Evolutionary conservation across 1,140 invertebrate genomes (phyloP).

Genomic region (Archivesica marissinica): DNA sequence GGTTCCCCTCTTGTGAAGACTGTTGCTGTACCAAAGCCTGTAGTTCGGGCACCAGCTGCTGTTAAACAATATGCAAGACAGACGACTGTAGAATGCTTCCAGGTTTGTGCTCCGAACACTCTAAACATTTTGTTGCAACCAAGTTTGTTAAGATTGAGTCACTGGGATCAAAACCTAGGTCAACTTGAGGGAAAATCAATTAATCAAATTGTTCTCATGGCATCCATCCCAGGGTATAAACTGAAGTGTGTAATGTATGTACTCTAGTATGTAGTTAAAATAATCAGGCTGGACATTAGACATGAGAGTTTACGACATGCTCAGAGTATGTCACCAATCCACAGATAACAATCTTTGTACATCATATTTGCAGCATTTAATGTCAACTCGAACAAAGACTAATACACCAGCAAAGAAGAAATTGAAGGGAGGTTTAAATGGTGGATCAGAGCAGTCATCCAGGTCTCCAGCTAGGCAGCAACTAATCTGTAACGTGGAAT

Average conservation of each 20-base stretch:
- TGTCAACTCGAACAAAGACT: neutral
- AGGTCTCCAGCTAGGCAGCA: slow-evolving; percentile 44
- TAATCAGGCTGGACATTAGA: too few relatives aligned
- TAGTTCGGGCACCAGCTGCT: slow-evolving; percentile 2
- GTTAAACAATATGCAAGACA: slow-evolving; percentile 61
- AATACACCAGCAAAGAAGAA: slow-evolving; percentile 6
- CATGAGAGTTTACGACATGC: neutral
- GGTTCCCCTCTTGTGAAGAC: slow-evolving; percentile 30
- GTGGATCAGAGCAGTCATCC: slow-evolving; percentile 65
- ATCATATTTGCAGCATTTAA: slow-evolving; percentile 23
- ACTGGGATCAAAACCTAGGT: too few relatives aligned
- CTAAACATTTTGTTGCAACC: too few relatives aligned
- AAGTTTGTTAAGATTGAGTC: too few relatives aligned
- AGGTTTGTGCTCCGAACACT: too few relatives aligned
- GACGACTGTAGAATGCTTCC: slow-evolving; percentile 77
- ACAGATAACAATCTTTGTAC: neutral
- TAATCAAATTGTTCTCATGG: neutral
- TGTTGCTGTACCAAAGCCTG: neutral
- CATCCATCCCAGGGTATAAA: neutral
- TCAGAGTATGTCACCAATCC: neutral
- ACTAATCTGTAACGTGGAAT: slow-evolving; percentile 63
- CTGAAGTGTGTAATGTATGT: neutral
- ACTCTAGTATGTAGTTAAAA: too few relatives aligned
- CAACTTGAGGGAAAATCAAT: too few relatives aligned
- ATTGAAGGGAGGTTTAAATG: slow-evolving; percentile 71